Base-by-base conservation (phyloP, 2,888 invertebrate species). In the Bursaphelenchus okinawaensis region DNA sequence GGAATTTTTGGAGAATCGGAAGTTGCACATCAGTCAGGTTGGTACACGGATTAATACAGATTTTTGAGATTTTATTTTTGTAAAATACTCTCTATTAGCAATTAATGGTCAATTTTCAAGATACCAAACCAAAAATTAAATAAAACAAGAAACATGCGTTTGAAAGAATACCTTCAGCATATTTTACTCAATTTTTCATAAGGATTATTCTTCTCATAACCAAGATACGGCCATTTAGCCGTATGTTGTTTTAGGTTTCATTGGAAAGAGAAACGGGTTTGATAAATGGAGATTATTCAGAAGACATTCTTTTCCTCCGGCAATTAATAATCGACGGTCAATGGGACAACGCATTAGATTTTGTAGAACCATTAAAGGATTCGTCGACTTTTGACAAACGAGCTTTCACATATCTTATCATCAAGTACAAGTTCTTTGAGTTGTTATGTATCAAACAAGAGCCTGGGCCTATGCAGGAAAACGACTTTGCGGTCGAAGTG, bases 281-380 rank as follows among this genome's bases (percentile, higher is more conserved):
- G 70, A 92, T 92, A 83, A 93, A 93, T 84, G 92, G 92, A 64
- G 89, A 90, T 82, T 93, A 89, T 84, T 92, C 92, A 16, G 93
- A 94, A 84, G 95, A 95, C 84, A 89, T 93, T 50, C 87, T 95
- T 55, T 95, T 95, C 84, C 87, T 95, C 22, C 88, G 94, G 20
- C 93, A 94, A 84, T 88, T 95, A 61, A 93, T 95, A 74, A 88
- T 95, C 62, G 95, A 95, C 84, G 95, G 95, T 20, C 93, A 94
- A 85, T 95, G 95, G 95, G 94, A 95, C 84, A 93, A 94, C 84
- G 93, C 92, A 0, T 86, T 93, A 12, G 93, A 94, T 83, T 95
- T 95, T 84, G 90, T 94, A 67, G 92, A 94, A 85, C 95, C 95
- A 0, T 86, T 95, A 62, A 90, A 91, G 67, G 76, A 83, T 7